These are phyloP conservation scores for Premnoplex brunnescens DNA, from an alignment of 2,797 vertebrate species.

Conservation along the genomic window DNA sequence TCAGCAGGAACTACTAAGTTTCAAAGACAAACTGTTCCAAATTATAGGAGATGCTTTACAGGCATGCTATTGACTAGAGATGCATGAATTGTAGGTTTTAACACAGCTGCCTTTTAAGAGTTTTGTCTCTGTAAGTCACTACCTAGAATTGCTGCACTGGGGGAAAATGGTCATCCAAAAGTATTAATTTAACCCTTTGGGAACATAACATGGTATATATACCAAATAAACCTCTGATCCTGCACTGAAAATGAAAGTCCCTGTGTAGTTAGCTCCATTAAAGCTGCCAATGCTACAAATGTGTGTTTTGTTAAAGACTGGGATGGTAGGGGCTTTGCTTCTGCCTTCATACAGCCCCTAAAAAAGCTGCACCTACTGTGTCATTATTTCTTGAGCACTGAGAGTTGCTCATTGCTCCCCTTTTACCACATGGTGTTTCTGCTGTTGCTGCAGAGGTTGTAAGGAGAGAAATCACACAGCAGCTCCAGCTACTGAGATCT, in stretches of 20 bases:
- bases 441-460: background rate
- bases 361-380: background rate
- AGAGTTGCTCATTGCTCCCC: background rate
- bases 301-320: background rate
- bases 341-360: background rate
- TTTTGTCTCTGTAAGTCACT: background rate
- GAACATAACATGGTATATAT: background rate
- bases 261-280: background rate
- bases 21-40: background rate
- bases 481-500: background rate
- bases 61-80: background rate
- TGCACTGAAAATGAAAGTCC: background rate
- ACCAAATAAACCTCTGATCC: background rate
- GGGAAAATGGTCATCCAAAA: background rate
- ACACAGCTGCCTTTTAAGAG: background rate
- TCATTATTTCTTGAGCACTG: background rate
- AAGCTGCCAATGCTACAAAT: background rate
- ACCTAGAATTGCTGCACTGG: background rate
- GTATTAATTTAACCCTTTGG: background rate
- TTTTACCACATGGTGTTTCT: background rate
- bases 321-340: background rate
- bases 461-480: background rate
- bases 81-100: background rate
- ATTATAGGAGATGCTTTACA: background rate
- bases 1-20: background rate